Evolutionary conservation across 2,888 invertebrate genomes (phyloP).

Genomic region (Rhagonycha lutea): DNA sequence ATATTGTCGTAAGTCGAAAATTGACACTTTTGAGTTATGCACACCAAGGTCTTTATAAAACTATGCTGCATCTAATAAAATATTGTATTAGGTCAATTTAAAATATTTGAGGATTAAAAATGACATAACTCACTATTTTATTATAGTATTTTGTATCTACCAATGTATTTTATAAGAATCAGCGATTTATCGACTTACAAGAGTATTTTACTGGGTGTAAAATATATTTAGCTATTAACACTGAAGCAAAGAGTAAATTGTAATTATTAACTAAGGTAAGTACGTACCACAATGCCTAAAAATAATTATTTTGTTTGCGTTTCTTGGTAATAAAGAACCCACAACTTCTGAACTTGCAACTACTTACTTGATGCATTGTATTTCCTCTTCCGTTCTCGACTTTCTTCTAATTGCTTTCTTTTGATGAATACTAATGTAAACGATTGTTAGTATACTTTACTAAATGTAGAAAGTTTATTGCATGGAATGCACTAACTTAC

Average conservation of each 20-base stretch:
- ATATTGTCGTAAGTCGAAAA: too few relatives aligned
- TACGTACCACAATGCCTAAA: background rate
- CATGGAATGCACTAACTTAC: background rate
- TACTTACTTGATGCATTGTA: conserved; percentile 12
- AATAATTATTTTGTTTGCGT: background rate
- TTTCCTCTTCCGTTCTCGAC: conserved; percentile 15
- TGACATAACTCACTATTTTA: too few relatives aligned
- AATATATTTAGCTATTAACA: background rate
- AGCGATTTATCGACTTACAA: too few relatives aligned
- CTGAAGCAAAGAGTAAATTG: background rate
- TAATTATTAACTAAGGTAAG: background rate
- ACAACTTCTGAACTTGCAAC: conserved; percentile 10
- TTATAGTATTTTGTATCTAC: too few relatives aligned
- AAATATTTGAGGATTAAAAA: too few relatives aligned
- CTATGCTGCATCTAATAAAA: too few relatives aligned
- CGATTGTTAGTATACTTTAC: conserved; percentile 12
- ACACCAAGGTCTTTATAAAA: too few relatives aligned
- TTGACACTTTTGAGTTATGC: too few relatives aligned
- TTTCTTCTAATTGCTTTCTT: conserved; percentile 25
- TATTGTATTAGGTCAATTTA: too few relatives aligned
- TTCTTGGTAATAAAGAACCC: conserved; percentile 4
- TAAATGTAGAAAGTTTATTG: conserved; percentile 11
- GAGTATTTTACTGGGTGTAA: too few relatives aligned
- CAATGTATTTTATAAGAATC: too few relatives aligned
- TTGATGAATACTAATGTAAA: conserved; percentile 27